A percentile compares a stretch with the other conserved stretches of the same genome.
Evolutionary conservation across 2,797 vertebrate genomes (phyloP).

Genomic region (Tympanoctomys barrerae): DNA sequence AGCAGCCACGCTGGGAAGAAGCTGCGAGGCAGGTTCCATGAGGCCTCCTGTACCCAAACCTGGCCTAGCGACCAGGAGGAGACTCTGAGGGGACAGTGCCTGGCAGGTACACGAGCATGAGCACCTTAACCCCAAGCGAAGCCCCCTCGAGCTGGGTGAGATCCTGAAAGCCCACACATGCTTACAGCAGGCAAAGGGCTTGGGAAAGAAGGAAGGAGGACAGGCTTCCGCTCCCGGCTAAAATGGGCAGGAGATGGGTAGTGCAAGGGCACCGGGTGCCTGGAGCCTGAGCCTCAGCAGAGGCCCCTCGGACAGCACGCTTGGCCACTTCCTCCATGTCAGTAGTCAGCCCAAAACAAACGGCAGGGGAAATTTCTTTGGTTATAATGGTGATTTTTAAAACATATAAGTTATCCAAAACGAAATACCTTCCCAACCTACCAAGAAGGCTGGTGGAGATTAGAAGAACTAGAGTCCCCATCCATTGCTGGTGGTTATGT

Average conservation of each 20-base stretch:
- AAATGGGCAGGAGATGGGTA: too few species aligned
- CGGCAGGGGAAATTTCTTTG: background rate
- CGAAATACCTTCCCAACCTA: background rate
- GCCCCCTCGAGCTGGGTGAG: fast-evolving
- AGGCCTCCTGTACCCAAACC: background rate
- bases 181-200: background rate
- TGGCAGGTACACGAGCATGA: background rate
- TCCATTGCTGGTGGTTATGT: too few species aligned
- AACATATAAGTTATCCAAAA: background rate
- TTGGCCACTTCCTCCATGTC: background rate
- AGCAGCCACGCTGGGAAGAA: conserved; percentile 36
- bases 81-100: background rate
- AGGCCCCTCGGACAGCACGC: background rate
- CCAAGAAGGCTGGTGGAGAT: background rate
- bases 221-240: fast-evolving
- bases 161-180: background rate
- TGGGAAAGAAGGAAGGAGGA: background rate
- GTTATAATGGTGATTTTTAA: background rate
- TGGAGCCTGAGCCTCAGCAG: background rate
- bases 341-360: background rate
- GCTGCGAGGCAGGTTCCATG: background rate
- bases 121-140: background rate
- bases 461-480: background rate
- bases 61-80: fast-evolving
- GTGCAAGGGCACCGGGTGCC: background rate